Percentiles rank a stretch among this genome's conserved stretches.
These are phyloP conservation scores for Archips crataeganus DNA, from an alignment of 2,888 invertebrate species.

Conservation along the genomic window DNA sequence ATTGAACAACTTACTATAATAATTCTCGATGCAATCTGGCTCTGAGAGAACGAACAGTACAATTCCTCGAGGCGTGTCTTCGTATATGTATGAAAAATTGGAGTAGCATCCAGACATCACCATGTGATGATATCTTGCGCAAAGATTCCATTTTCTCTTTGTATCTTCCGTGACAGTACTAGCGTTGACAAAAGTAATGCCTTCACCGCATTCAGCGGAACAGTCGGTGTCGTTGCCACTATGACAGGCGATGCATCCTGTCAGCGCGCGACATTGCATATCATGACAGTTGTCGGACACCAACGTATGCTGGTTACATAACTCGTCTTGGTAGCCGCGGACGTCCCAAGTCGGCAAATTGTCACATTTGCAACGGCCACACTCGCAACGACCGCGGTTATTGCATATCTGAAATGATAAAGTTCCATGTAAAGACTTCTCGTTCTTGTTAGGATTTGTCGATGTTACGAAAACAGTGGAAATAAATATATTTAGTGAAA, in stretches of 20 bases:
- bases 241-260: conserved; percentile 20
- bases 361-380: conserved; percentile 24
- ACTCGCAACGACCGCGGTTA: conserved; percentile 30
- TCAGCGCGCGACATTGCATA: conserved; percentile 20
- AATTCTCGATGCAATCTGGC: conserved; percentile 29
- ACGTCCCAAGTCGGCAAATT: conserved; percentile 32
- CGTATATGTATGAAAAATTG: conserved; percentile 30
- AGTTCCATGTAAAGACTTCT: not conserved
- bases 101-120: conserved; percentile 34
- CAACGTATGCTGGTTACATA: conserved; percentile 1
- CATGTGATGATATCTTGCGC: conserved; percentile 16
- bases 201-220: conserved; percentile 1
- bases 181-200: not conserved
- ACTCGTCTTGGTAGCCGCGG: conserved; percentile 21
- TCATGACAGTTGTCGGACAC: conserved; percentile 20
- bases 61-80: conserved; percentile 10
- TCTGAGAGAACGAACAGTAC: conserved; percentile 11
- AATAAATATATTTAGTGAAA: too few species aligned
- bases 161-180: not conserved
- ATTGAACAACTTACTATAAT: conserved; percentile 28
- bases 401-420: conserved; percentile 27
- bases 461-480: too few species aligned
- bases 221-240: conserved; percentile 12
- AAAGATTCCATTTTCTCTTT: conserved; percentile 3
- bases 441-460: too few species aligned